Evolutionary conservation across 53 echinoderm and acorn worm species (phyloP).

Genomic region (Henricia sp.): DNA sequence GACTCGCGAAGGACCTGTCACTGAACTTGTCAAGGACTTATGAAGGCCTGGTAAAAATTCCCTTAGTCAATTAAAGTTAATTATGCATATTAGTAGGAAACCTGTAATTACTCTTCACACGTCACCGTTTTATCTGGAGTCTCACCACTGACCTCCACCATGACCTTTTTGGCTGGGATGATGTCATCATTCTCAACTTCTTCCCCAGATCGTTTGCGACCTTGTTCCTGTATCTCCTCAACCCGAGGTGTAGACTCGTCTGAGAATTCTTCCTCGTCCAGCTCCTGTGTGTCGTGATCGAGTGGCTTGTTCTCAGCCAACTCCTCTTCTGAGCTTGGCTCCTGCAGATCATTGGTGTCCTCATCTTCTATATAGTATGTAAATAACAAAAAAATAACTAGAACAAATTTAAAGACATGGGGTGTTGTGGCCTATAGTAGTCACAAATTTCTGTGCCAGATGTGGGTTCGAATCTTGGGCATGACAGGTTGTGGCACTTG

Average conservation of each 20-base stretch:
- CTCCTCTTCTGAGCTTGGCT: neutral
- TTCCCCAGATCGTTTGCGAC: constrained; percentile 4
- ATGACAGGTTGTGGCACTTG: no score
- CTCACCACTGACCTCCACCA: neutral
- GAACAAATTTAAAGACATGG: no score
- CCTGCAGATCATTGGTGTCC: neutral
- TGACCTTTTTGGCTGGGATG: constrained; percentile 32
- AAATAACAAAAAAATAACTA: no score
- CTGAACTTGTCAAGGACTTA: neutral
- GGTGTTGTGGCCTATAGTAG: no score
- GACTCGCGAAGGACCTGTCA: neutral
- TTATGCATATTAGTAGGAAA: neutral
- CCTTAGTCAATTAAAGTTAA: neutral
- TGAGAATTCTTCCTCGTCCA: constrained; percentile 1
- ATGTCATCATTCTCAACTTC: neutral
- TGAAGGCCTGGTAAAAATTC: neutral
- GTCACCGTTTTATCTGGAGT: neutral
- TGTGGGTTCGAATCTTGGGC: no score
- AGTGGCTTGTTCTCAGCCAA: neutral
- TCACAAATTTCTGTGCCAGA: no score
- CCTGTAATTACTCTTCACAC: constrained; percentile 19
- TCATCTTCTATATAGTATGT: constrained; percentile 1
- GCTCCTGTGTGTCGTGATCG: constrained; percentile 44
- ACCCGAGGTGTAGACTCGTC: neutral
- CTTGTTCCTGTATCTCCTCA: constrained; percentile 14